Evolutionary conservation across 2,888 invertebrate genomes (phyloP).

Genomic region (Coecobrya sp.): DNA sequence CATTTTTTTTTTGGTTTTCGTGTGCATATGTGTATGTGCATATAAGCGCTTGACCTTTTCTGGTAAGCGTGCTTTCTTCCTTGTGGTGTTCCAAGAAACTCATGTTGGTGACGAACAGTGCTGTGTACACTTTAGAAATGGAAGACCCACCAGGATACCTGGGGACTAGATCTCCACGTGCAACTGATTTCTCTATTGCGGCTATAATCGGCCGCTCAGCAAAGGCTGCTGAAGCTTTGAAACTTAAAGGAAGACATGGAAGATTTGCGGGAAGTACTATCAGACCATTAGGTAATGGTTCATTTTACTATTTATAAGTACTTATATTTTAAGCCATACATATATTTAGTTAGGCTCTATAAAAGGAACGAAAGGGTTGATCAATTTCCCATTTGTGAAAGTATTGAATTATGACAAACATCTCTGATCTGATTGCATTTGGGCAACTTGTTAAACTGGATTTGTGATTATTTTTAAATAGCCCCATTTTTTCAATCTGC

Average conservation of each 20-base stretch:
- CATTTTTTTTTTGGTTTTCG: background rate
- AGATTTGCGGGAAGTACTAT: conserved; percentile 83
- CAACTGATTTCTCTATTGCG: conserved; percentile 86
- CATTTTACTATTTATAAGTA: too few relatives aligned
- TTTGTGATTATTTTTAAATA: background rate
- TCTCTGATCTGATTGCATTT: background rate
- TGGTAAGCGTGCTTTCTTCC: conserved; percentile 28
- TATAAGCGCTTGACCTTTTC: conserved; percentile 33
- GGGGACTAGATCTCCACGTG: conserved; percentile 85
- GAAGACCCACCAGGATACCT: conserved; percentile 85
- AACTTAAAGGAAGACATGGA: conserved; percentile 82
- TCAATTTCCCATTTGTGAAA: background rate
- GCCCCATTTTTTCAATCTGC: background rate
- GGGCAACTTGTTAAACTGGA: background rate
- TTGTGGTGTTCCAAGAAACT: conserved; percentile 62
- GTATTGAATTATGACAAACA: background rate
- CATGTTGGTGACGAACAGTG: conserved; percentile 85
- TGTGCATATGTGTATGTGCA: background rate
- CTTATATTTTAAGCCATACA: too few relatives aligned
- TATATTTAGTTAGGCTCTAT: too few relatives aligned
- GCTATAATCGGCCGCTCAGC: conserved; percentile 86
- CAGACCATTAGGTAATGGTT: conserved; percentile 85
- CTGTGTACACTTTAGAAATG: conserved; percentile 84
- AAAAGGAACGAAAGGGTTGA: background rate
- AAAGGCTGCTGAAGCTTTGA: conserved; percentile 83